Conservation (phyloP, 2,797 vertebrate genomes). For the Sebastes reedi region DNA sequence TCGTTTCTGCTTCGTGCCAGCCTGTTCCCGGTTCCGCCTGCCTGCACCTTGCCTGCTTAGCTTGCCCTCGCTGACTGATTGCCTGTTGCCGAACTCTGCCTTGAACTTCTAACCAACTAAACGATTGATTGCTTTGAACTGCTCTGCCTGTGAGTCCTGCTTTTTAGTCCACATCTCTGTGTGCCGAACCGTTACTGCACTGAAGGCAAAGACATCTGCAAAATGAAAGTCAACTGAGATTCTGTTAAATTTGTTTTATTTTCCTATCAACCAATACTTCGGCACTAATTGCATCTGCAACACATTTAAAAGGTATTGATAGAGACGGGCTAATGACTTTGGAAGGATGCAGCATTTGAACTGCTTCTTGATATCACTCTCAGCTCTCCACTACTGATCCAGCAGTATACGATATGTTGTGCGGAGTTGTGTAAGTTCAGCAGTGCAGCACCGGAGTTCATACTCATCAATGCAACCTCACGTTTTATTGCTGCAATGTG, state of each 20-base stretch:
- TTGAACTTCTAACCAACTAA: slow-evolving; percentile 10
- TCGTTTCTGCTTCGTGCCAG: neutral
- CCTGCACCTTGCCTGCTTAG: neutral
- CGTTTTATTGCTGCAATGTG: slow-evolving; percentile 20
- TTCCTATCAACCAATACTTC: neutral
- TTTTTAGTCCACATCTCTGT: neutral
- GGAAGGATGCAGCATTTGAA: neutral
- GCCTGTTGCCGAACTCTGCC: neutral
- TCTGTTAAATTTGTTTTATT: neutral
- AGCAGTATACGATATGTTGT: neutral
- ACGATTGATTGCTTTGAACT: slow-evolving; percentile 2
- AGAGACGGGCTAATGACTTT: neutral
- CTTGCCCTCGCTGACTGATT: slow-evolving; percentile 20
- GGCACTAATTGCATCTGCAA: neutral
- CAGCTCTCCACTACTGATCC: slow-evolving; percentile 16
- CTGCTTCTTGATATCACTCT: slow-evolving; percentile 7
- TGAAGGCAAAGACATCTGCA: neutral
- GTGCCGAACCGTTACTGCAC: neutral
- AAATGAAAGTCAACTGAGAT: neutral
- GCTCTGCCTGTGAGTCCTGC: slow-evolving; percentile 1
- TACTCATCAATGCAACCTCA: slow-evolving; percentile 25
- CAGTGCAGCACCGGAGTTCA: neutral
- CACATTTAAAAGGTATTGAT: neutral
- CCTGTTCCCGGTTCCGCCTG: neutral
- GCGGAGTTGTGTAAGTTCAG: slow-evolving; percentile 15